Evolutionary conservation across 1,140 invertebrate genomes (phyloP), one percentile per base, ranked within the genome.

Genomic region (Drosophila ironensis): DNA sequence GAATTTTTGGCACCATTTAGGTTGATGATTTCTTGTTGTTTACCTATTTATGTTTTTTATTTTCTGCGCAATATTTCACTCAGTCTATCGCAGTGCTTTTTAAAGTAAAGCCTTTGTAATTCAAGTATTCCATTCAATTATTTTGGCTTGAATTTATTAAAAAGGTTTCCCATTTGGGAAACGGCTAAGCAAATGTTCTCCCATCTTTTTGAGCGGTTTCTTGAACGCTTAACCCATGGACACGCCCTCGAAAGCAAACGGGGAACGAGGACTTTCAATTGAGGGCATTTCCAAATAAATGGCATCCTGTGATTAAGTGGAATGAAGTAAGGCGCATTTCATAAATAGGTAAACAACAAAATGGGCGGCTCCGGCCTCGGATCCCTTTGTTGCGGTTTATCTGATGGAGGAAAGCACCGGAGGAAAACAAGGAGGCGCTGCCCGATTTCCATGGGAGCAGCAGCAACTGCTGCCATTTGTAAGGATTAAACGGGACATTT

Each of bases 401-500:
- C 40, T 25, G 19, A 61, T 38, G 24, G 17, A 54, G 60, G 24
- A 12, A 24, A 40, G 17, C 14, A 14, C 11, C 17, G 22, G 37
- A 40, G 11, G 16, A 22, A 7, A 30, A 47, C 16, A 28, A 50
- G 69, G 59, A 67, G 70, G 70, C 54, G 70, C 44, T 42, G 40
- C 11, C 16, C 59, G 50, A 57, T 60, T 82, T 84, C 19, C 69
- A 70, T 86, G 80, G 73, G 66, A 84, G 64, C 63, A 66, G 30
- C 42, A 42, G 20, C 73, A 84, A 84, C 76, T 78, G 78, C 28
- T 70, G 80, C 59, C 73, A 86, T 86, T n/a, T 67, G 71, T 60
- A 86, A 73, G 74, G 80, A 84, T 84, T 84, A 74, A 78, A 61
- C 40, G 50, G 12, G 46, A 48, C 51, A 78, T 84, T 84, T 78